Base-by-base conservation (phyloP, 2,113 vertebrate species). In the Catagonus wagneri region DNA sequence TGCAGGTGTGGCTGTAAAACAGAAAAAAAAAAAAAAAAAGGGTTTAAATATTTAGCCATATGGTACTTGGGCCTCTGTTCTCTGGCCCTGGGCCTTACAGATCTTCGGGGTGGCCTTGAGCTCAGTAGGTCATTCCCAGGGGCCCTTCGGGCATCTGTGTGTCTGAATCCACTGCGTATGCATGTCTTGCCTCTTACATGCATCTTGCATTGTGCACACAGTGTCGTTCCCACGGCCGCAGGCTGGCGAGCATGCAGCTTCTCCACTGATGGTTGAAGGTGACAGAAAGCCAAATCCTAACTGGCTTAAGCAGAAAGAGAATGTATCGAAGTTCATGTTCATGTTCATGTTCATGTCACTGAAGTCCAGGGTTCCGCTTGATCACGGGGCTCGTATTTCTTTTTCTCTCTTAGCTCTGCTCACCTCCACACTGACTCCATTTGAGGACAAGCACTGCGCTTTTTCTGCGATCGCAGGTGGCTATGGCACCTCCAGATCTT, bases 71-170 rank as follows among this genome's bases (percentile, higher is more conserved):
- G 2, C 68, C 15, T 84, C 86, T 63, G 7, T 50, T 32, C 36
- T 34, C 44, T 44, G 22, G 6, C 32, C 27, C 52, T 34, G 14
- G 72, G 32, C 36, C 32, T 61, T 86, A 20, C 29, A 52, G 68
- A 60, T 75, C n/a, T 90, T 7, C 44, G 44, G 34, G 23, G 39
- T 22, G 34, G 79, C 16, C 10, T 66, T 65, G 32, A 36, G 34
- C 60, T 23, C 60, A 86, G 83, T 34, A 68, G 74, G 34, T 54
- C 68, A 65, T 80, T 90, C 29, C 68, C 81, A 78, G 93, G 78
- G 74, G 44, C 27, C 81, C 56, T 22, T 10, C 61, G 23, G 60
- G 61, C 22, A n/a, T 36, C 56, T 17, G 71, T 12, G 1, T 7
- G n/a, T 36, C 74, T 71, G 84, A 80, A 63, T 34, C 50, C 36